Base-by-base conservation (phyloP, 2,113 vertebrate species). In the Alces alces region DNA sequence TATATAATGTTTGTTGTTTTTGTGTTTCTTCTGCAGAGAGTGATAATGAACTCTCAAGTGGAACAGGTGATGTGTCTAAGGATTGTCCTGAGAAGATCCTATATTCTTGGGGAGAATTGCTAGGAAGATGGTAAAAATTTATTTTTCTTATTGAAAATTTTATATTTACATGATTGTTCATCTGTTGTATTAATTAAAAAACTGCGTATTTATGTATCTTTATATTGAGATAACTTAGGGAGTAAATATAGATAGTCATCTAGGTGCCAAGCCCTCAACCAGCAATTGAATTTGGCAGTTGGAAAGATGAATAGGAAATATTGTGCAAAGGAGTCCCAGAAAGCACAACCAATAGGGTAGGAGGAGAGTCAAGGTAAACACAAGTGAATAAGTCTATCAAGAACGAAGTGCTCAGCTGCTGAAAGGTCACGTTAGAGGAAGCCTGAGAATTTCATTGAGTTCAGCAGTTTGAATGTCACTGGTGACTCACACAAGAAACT, bases 61-160 rank as follows among this genome's bases (percentile, higher is more conserved):
- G 99, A 95, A 99, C 99, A 27, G 99, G 99, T 54, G 99, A 99
- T 61, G 99, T 99, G 96, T 99, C 99, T 89, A 99, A 99, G 98
- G 99, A 99, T 96, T 99, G 99, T 98, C 99, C 99, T 39, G 99
- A 99, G 99, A 99, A 99, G 98, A 99, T 99, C 96, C 98, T 99
- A 50, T 99, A 99, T 98, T 99, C 99, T 97, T 99, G 99, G 99
- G 99, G 99, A 98, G 99, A 99, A 93, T 98, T 99, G 93, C 99
- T 99, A 87, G 99, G 98, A 97, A 99, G 99, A 99, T 99, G 99
- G 99, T 99, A 99, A 99, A 98, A 73, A 23, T 94, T 97, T 54
- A 43, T 86, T 97, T 95, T 96, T 95, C 23, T 94, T 92, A 92
- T 85, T 95, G 64, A 96, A 87, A 96, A 93, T 94, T 84, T 91